Evolutionary conservation across 2,797 vertebrate species (phyloP), one percentile per base, ranked within the genome.

Genomic region (Lagocephalus sceleratus): DNA sequence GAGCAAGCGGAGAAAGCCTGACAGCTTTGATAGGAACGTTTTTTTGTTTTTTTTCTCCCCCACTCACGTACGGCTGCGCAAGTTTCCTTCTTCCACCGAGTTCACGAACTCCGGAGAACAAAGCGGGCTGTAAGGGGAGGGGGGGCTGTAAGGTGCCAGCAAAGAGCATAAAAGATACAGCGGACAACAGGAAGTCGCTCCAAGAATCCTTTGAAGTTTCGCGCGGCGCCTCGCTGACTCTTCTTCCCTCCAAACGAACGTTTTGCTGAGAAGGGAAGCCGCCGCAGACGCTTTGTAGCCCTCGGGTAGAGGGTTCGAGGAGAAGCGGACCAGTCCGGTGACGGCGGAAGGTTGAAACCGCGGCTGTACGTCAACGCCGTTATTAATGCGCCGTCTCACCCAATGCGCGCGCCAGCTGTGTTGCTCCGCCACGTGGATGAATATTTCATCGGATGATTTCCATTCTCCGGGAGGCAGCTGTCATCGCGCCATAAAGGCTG

Each of bases 361-460:
- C 63, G 25, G 40, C 19, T 17, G 20, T 63, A 62, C 39, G 57
- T 63, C 56, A 63, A 50, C 60, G 58, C 41, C 63, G 59, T 68
- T 68, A 66, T 71, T 64, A 65, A 80, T 78, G 54, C 40, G 73
- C 69, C 54, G 41, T 57, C 42, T 72, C 35, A 63, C 53, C 46
- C 52, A 61, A 53, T 48, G 20, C 53, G 57, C 53, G 20, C 60
- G 32, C 46, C 57, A 69, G 68, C 72, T 79, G 73, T 78, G 82
- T 81, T 67, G 48, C 63, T 69, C 61, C 57, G 70, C 50, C 32
- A 21, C 46, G 38, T 54, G 25, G 61, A 82, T 86, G 70, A 73
- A 89, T 85, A 82, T 85, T 80, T 79, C 51, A 84, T 72, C 7
- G 47, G 50, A 60, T 73, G 25, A 76, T 84, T 87, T 81, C 68